A percentile compares a stretch with the other conserved stretches of the same genome.
phyloP scores from a whole-genome alignment of 2,797 vertebrate genomes.

The Hozukius guyotensis region DNA sequence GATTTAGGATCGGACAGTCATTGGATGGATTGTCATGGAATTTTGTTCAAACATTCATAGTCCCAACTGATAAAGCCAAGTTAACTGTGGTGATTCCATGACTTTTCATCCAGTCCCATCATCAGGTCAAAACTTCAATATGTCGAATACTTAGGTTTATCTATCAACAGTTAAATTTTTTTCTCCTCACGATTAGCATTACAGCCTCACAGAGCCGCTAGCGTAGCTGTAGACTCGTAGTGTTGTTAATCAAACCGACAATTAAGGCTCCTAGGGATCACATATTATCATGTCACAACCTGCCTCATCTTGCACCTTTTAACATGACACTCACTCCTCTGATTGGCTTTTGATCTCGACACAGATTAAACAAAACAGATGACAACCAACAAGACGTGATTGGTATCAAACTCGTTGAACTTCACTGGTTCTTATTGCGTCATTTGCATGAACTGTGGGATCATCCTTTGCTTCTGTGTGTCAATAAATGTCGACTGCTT shows the following conservation, averaged over 20 bases:
- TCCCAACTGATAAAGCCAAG: background rate
- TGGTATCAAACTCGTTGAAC: background rate
- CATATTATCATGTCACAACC: slow-evolving; percentile 6
- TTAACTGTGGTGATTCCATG: background rate
- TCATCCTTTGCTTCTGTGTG: background rate
- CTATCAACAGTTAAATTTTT: background rate
- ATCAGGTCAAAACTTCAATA: background rate
- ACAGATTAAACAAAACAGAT: slow-evolving; percentile 37
- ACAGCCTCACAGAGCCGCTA: background rate
- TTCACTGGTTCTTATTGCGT: background rate
- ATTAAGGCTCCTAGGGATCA: background rate
- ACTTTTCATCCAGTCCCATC: background rate
- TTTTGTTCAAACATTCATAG: background rate
- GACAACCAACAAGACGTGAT: slow-evolving; percentile 29
- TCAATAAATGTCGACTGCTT: slow-evolving; percentile 12
- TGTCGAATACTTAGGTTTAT: background rate
- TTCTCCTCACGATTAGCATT: background rate
- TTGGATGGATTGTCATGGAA: background rate
- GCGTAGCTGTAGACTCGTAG: background rate
- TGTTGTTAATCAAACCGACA: background rate
- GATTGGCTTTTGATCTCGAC: slow-evolving; percentile 33
- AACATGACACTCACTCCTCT: slow-evolving; percentile 21
- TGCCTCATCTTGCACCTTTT: slow-evolving; percentile 17
- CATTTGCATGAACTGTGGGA: background rate
- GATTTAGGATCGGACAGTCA: background rate